These are phyloP conservation scores for Microplitis demolitor DNA, from an alignment of 1,140 invertebrate genomes.

Conservation along the genomic window DNA sequence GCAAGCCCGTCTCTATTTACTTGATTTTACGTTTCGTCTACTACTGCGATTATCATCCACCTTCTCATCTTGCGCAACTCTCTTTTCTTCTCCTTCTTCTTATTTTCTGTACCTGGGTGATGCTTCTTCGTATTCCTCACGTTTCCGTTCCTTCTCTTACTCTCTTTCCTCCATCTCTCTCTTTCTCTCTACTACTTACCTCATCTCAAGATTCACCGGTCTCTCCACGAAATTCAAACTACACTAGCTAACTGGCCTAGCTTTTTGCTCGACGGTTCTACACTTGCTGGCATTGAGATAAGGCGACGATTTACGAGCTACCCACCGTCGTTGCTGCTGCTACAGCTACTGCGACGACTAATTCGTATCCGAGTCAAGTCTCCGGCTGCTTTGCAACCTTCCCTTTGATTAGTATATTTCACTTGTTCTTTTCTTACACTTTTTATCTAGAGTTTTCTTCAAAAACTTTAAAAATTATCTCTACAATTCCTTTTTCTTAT, in stretches of 20 bases:
- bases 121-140: not conserved
- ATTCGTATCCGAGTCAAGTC: constrained; percentile 17
- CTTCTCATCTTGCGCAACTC: not conserved
- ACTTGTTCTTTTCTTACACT: not conserved
- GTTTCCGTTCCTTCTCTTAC: too few species aligned
- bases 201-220: too few species aligned
- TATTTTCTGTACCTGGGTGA: not conserved
- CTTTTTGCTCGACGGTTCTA: not conserved
- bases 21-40: not conserved
- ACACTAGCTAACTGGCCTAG: not conserved
- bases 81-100: not conserved
- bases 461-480: not conserved
- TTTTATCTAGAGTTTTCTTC: not conserved
- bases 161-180: too few species aligned
- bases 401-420: not conserved
- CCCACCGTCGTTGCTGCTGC: not conserved
- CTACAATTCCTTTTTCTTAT: not conserved
- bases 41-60: not conserved
- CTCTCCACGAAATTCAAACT: too few species aligned
- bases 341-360: not conserved
- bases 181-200: too few species aligned
- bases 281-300: constrained; percentile 4
- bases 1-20: not conserved
- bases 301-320: constrained; percentile 12
- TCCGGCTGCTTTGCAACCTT: not conserved